Conservation (phyloP, 2,113 vertebrate species). For the Okapia johnstoni region DNA sequence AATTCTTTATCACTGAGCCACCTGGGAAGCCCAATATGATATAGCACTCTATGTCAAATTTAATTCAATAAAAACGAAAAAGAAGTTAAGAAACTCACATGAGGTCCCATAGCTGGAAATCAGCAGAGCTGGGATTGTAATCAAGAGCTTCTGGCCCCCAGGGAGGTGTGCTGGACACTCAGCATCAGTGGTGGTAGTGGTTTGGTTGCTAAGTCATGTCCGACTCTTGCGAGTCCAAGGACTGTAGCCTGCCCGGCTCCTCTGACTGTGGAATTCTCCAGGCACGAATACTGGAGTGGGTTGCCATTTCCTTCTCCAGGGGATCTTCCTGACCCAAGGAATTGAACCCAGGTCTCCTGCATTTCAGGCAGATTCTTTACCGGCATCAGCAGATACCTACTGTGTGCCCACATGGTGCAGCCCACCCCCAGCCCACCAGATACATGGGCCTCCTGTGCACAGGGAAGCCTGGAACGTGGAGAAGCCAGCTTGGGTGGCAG, state of each 20-base stretch:
- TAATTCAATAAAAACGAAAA: background rate
- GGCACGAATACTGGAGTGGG: background rate
- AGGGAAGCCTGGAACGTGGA: fast-evolving
- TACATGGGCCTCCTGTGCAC: fast-evolving
- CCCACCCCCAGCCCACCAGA: background rate
- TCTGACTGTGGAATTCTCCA: background rate
- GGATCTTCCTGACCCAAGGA: background rate
- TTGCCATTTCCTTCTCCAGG: background rate
- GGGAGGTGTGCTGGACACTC: background rate
- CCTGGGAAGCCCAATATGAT: background rate
- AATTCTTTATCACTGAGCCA: background rate
- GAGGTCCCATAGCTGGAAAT: no score
- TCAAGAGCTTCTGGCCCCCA: background rate
- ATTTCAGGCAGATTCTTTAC: background rate
- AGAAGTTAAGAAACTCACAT: background rate
- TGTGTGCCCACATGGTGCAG: fast-evolving
- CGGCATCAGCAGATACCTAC: background rate
- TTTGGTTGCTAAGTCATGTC: background rate
- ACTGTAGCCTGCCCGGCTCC: background rate
- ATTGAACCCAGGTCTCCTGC: background rate
- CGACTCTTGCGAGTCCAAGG: fast-evolving
- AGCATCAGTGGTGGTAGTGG: background rate
- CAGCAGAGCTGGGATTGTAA: background rate
- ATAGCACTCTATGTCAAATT: background rate
- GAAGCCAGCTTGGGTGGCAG: background rate